These are phyloP conservation scores for Notospermus geniculatus DNA, from an alignment of 1,140 invertebrate genomes.

Conservation along the genomic window DNA sequence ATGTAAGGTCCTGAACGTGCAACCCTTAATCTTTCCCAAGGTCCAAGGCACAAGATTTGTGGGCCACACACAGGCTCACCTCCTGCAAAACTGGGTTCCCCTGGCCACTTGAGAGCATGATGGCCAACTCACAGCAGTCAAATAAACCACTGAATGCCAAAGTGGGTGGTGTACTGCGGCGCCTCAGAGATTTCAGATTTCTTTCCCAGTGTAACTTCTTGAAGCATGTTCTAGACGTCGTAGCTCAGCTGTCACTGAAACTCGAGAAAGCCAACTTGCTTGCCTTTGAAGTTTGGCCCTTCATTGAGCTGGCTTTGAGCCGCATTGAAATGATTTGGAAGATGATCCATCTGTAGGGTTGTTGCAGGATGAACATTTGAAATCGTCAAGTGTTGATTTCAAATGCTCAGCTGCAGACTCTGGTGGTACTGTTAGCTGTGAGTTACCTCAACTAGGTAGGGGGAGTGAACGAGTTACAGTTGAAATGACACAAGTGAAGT, in stretches of 20 bases:
- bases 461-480: not conserved
- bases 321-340: not conserved
- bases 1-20: not conserved
- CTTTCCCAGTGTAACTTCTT: not conserved
- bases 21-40: not conserved
- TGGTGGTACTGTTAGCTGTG: not conserved
- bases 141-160: not conserved
- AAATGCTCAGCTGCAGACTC: not conserved
- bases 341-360: not conserved
- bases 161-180: not conserved
- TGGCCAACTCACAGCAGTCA: not conserved
- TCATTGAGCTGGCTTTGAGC: not conserved
- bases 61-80: not conserved
- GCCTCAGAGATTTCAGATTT: not conserved
- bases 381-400: not conserved
- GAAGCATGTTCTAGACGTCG: not conserved
- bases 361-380: too few species aligned
- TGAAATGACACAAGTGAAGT: not conserved
- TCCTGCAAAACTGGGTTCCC: not conserved
- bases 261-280: not conserved
- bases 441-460: not conserved
- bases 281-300: not conserved
- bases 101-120: not conserved
- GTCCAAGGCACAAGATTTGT: slow-evolving; percentile 4
- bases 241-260: not conserved